Base-by-base conservation (phyloP, 2,113 vertebrate species). In the Cebus imitator region DNA sequence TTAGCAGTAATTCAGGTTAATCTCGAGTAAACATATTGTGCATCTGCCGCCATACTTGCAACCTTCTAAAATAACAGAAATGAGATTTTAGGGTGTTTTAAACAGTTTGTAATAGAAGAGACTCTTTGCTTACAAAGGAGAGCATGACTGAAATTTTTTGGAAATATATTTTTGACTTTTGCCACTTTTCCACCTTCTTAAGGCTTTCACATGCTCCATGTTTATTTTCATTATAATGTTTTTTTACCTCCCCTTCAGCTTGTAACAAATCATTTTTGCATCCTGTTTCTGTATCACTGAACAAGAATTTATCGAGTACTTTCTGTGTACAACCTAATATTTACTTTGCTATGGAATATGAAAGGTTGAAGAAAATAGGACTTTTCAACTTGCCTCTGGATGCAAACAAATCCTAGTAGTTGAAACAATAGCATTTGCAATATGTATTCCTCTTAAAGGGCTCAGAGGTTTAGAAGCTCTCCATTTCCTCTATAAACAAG, bases 1-100 rank as follows among this genome's bases (percentile, higher is more conserved):
- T 95, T 97, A 98, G 81, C 40, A 87, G 45, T 64, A 96, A 57
- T n/a, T 97, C 58, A 96, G 37, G 64, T 96, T 97, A 96, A 93
- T 96, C 9, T 89, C 21, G 52, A 87, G 58, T 57, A 96, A 97
- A 97, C 97, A 70, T 52, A 32, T 61, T 96, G 18, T 87, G 35
- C 27, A 87, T 93, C 66, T 96, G 18, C 30, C 90, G 12, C 4
- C 43, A 89, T 64, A 64, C 35, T 66, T 91, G 2, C 30, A 92
- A 93, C 48, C 58, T 95, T 97, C 27, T 79, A 55, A 98, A 93
- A 30, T 68, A 50, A 57, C 5, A 90, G 97, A 61, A 94, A 84
- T 4, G 10, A 32, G 5, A 87, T 70, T 93, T 97, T 76, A 84
- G 37, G 61, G 97, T 87, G 4, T 48, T 90, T 81, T 70, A 58